Base-by-base conservation (phyloP, 2,888 invertebrate genomes). In the Tachina grossa region DNA sequence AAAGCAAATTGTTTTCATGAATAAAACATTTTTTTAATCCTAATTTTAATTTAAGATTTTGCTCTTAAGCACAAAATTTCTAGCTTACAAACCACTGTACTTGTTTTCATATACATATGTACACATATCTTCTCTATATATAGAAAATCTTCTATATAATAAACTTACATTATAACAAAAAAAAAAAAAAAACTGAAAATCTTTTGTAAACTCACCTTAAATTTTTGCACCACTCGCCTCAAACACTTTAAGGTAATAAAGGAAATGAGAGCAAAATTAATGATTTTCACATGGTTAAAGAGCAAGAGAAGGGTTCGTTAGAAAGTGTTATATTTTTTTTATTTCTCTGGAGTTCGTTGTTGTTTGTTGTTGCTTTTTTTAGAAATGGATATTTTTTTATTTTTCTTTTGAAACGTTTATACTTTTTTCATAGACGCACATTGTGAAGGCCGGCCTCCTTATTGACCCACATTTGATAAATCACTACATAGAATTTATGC, bases 361-460 rank as follows among this genome's bases (percentile, higher is more conserved):
- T 75, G 43, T 39, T 77, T 41, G 31, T 1, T 43, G 13, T 68
- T 65, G 13, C 10, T 14, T 41, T 19, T 0, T 63, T 63, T 31
- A 1, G 31, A 4, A 3, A 31, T 31, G 31, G 0, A 31, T 31
- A 31, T 31, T 3, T 39, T 43, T 66, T 47, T 61, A 19, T 53
- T 8, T 45, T 57, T 81, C 22, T 63, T 81, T 81, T 57, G 39
- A 68, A 85, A 78, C 77, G 84, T 72, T 85, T 66, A 57, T 16
- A 1, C n/a, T 43, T 31, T 55, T 68, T 68, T 63, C 81, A 81
- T 68, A 63, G 76, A 85, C 85, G 85, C 85, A 85, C 76, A 72
- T 83, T 79, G 43, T 85, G 85, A 85, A 85, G 85, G 85, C 85
- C 85, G 85, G 79, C 71, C 82, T 79, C 83, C 85, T 76, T 65